Evolutionary conservation across 2,797 vertebrate species (phyloP).

Genomic region (Philypnodon macrostomus): DNA sequence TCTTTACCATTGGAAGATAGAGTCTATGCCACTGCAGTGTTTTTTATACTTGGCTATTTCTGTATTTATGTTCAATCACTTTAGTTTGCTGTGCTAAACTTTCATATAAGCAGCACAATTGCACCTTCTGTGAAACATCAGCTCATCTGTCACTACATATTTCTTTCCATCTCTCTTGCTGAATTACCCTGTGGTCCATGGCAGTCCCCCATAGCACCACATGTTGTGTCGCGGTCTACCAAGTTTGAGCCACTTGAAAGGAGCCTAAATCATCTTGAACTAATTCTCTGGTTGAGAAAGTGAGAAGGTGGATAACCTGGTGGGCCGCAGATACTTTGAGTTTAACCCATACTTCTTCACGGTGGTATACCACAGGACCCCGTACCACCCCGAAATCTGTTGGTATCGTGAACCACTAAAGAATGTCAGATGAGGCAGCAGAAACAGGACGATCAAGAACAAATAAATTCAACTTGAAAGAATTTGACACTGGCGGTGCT

Average conservation of each 20-base stretch:
- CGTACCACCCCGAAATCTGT: slow-evolving; percentile 34
- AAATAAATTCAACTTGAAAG: slow-evolving; percentile 21
- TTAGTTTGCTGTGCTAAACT: slow-evolving; percentile 21
- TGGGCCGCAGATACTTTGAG: slow-evolving; percentile 44
- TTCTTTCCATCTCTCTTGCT: slow-evolving; percentile 28
- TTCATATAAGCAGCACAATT: slow-evolving; percentile 19
- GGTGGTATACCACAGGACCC: slow-evolving; percentile 42
- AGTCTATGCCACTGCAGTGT: not conserved
- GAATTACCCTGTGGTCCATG: slow-evolving; percentile 37
- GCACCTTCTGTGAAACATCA: slow-evolving; percentile 25
- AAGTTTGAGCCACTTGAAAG: slow-evolving; percentile 55
- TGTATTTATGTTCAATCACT: slow-evolving; percentile 4
- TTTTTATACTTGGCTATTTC: not conserved
- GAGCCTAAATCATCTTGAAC: slow-evolving; percentile 68
- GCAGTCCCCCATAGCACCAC: slow-evolving; percentile 39
- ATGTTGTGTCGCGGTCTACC: slow-evolving; percentile 68
- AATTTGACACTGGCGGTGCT: not conserved
- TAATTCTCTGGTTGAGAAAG: slow-evolving; percentile 59
- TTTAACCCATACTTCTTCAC: slow-evolving; percentile 42
- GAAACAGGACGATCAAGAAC: slow-evolving; percentile 15
- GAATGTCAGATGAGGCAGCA: too few species aligned
- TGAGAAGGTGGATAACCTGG: slow-evolving; percentile 45
- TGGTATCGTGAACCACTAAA: slow-evolving; percentile 19
- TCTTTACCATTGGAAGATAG: too few species aligned
- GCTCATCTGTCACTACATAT: slow-evolving; percentile 23